phyloP scores from a whole-genome alignment of 2,113 vertebrate genomes.

The Triplophysa rosa region DNA sequence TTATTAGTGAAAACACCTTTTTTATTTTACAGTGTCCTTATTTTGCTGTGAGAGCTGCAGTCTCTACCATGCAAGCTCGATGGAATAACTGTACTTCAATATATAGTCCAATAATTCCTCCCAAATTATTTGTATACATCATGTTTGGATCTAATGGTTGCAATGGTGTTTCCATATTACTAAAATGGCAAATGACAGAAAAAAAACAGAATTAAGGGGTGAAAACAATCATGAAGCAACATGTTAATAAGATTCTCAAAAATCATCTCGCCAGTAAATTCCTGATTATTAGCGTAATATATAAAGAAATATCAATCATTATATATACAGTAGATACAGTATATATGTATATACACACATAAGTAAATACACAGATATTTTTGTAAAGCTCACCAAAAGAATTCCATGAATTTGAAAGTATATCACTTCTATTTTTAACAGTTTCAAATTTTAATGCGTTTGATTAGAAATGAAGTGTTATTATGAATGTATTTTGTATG shows the following conservation, averaged over 20 bases:
- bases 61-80: neutral
- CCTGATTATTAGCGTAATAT: neutral
- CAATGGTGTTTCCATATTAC: neutral
- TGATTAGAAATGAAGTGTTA: conserved; percentile 56
- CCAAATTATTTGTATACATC: neutral
- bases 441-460: conserved; percentile 63
- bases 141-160: neutral
- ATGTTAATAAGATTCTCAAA: neutral
- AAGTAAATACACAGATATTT: conserved; percentile 64
- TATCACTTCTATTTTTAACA: conserved; percentile 54
- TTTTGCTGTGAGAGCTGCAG: neutral
- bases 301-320: neutral
- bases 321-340: conserved; percentile 61
- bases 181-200: neutral
- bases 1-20: too few relatives aligned
- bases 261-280: neutral
- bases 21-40: too few relatives aligned
- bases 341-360: conserved; percentile 53
- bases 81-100: neutral
- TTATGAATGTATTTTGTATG: conserved; percentile 78
- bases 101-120: conserved; percentile 6
- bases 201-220: neutral
- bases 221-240: conserved; percentile 3
- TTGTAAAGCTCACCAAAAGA: conserved; percentile 64
- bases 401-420: conserved; percentile 18